Evolutionary conservation across 1,140 invertebrate species (phyloP), one percentile per base, ranked within the genome.

Genomic region (Dreissena rostriformis): DNA sequence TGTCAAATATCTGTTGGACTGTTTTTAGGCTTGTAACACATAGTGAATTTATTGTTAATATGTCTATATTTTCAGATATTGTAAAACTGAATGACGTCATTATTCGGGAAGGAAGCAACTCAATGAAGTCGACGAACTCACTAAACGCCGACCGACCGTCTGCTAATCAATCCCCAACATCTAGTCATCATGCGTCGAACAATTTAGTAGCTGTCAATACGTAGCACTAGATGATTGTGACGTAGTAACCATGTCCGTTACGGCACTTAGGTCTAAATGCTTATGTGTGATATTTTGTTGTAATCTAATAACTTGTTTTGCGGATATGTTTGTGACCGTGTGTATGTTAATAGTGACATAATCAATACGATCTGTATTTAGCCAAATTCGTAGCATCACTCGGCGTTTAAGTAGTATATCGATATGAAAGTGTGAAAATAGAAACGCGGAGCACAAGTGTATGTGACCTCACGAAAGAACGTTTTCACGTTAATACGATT

Each of bases 161-260:
- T 53, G 79, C 82, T 49, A 87, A 85, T 53, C 86, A 84, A 51
- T 85, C 86, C 17, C 86, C 86, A 1, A 85, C 67, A 24, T 82
- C 75, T n/a, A 82, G 82, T 79, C 82, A 82, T 19, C 86, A 84
- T 22, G 84, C 86, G 24, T 82, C 86, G 29, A 87, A 87, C 65
- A 87, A 87, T 71, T 79, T 87, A 74, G 86, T 87, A n/a, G 79
- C 86, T 39, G 86, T 87, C 2, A 85, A 85, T 73, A 87, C 86
- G 78, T 87, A 87, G 82, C 86, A 73, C 52, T 12, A 61, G 66
- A 71, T 52, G 73, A 22, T n/a, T 17, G 26, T 71, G 65, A 51
- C 17, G 61, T 65, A 15, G 29, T 51, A 22, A 52, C 19, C 19
- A 14, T 26, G 74, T 19, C 6, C 4, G 19, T 51, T 19, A 29